A percentile compares a stretch with the other conserved stretches of the same genome.
phyloP scores from a whole-genome alignment of 2,113 vertebrate species.

The Fulmarus glacialis region DNA sequence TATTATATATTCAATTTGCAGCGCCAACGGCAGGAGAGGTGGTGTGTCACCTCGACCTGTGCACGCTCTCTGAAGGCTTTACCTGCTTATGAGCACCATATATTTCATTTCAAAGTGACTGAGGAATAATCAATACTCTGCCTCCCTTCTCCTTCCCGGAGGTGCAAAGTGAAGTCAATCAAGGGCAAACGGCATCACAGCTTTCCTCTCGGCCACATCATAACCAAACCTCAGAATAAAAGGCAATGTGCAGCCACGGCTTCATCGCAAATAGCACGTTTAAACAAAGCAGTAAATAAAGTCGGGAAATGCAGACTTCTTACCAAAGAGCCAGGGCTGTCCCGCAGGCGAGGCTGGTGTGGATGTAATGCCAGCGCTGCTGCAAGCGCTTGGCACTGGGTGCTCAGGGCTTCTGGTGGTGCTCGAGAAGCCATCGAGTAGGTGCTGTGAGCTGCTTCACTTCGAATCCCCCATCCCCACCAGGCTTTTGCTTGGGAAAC shows the following conservation, averaged over 20 bases:
- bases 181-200: background rate
- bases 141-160: background rate
- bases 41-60: background rate
- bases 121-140: background rate
- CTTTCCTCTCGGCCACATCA: background rate
- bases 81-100: background rate
- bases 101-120: background rate
- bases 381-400: background rate
- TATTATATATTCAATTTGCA: background rate
- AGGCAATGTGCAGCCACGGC: background rate
- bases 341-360: background rate
- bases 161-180: background rate
- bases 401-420: background rate
- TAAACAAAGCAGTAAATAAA: background rate
- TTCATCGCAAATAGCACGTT: fast-evolving
- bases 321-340: background rate
- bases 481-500: background rate
- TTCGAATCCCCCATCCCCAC: background rate
- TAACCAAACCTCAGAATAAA: background rate
- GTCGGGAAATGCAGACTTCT: background rate
- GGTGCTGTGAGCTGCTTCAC: background rate
- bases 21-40: background rate
- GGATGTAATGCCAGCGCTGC: fast-evolving
- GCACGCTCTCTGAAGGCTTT: background rate
- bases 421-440: background rate